Conservation (phyloP, 1,140 invertebrate species). For the Chrysopa pallens region DNA sequence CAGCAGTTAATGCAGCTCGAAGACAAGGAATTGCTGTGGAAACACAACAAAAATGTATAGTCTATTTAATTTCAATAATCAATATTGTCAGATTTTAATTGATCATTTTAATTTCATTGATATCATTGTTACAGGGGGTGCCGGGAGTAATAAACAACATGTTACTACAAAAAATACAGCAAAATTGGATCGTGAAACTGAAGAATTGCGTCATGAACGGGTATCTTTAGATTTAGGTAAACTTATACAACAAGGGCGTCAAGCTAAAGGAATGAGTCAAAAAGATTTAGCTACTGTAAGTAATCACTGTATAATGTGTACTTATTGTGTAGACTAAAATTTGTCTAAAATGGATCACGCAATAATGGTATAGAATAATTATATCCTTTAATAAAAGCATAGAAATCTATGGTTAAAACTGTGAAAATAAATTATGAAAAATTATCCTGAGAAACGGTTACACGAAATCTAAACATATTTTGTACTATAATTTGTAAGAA, state of each 20-base stretch:
- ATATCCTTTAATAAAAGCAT: no score
- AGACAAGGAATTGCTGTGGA: conserved; percentile 78
- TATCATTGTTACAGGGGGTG: conserved; percentile 44
- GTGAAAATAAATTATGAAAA: no score
- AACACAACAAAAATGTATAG: conserved; percentile 88
- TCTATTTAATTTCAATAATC: neutral
- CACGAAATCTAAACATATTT: no score
- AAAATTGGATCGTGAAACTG: conserved; percentile 93
- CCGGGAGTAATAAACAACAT: conserved; percentile 88
- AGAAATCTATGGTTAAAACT: no score
- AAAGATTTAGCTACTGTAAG: conserved; percentile 90
- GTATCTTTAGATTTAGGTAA: conserved; percentile 77
- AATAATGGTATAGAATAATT: no score
- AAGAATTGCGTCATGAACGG: conserved; percentile 89
- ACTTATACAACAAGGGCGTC: conserved; percentile 86
- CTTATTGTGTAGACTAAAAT: no score
- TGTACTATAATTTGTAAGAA: no score
- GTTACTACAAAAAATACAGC: conserved; percentile 87
- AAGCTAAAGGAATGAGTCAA: conserved; percentile 82
- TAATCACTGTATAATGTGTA: conserved; percentile 3
- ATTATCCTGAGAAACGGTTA: no score
- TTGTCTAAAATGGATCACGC: no score
- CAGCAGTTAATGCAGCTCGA: conserved; percentile 57
- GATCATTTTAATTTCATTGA: no score
- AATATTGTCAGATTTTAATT: neutral